Base-by-base conservation (phyloP, 2,888 invertebrate species). In the Drosophila kuntzei region DNA sequence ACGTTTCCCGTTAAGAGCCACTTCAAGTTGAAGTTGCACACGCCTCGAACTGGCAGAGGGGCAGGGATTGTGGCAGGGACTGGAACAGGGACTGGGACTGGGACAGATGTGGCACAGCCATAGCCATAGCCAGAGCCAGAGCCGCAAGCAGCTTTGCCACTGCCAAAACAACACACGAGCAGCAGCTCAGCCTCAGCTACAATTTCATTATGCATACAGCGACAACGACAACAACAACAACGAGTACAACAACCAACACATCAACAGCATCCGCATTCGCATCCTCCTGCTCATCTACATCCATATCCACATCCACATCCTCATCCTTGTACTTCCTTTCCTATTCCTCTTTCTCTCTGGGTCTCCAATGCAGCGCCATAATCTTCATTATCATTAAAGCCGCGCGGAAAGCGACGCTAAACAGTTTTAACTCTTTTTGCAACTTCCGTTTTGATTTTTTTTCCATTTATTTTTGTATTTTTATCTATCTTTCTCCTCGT, bases 321-420 rank as follows among this genome's bases (percentile, higher is more conserved):
- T 18, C 62, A 57, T 58, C 50, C 43, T 41, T 32, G 9, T 16
- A 9, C 32, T 29, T 44, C 61, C 14, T 16, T 1, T 32, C 53
- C 25, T 36, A 3, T 22, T 4, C 22, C 22, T 22, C 22, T 22
- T 4, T 22, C 22, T 12, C 22, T 44, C 49, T 43, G 22, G n/a
- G 20, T 37, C 54, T 55, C 47, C 60, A 53, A 49, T 70, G 39
- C 60, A 27, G 69, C 66, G 49, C 50, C 80, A 88, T 86, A 77
- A 83, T 86, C 83, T 83, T 86, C 88, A 83, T 83, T 86, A 83
- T 86, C 83, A 83, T 88, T 83, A 83, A 85, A 86, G 77, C 65
- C 57, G 76, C 59, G 72, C 73, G 68, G 69, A 59, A 80, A 82
- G 68, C 87, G 63, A 61, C 76, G 80, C 79, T 84, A 81, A 87